Evolutionary conservation across 2,888 invertebrate genomes (phyloP), one percentile per base, ranked within the genome.

Genomic region (Anodontia alba): DNA sequence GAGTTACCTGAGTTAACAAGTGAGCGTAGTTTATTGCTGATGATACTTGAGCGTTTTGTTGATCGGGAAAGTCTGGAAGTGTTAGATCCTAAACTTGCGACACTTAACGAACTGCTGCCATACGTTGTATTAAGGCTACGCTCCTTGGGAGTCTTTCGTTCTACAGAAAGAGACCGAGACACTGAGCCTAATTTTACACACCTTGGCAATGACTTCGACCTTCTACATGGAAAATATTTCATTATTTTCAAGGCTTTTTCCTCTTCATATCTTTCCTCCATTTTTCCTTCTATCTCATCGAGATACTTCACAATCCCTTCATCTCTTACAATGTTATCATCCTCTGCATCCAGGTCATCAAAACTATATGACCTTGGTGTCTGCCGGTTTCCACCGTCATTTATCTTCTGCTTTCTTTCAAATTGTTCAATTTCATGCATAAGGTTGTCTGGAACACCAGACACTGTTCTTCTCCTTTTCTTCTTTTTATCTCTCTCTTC

Each of bases 381-480:
- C 33, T 86, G 85, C 33, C 90, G 76, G 3, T 69, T 70, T 23
- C 72, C 79, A 33, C 80, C 81, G 46, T 81, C 84, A 20, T 67
- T 78, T 54, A 73, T 78, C 57, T 83, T 85, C 43, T 87, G 87
- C 69, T 87, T 87, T 51, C 78, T 76, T 76, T 92, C 91, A 84
- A 92, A 92, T 67, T 86, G 81, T 66, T 90, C 87, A 42, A 92
- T 90, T 80, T 92, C 92, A 43, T 88, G 81, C 83, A 91, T 81
- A 36, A 92, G 88, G 80, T 90, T 88, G 20, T 91, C 90, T 0
- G 92, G 90, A 1, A 92, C 88, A 15, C 93, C 93, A 17, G 92
- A 91, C 17, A 93, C 87, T 23, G 92, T 93, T 67, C 90, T 72
- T 17, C 92, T 70, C 31, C 92, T 78, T 68, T 84, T 88, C 80